Conservation (phyloP, 2,888 invertebrate genomes). For the Oligia latruncula region DNA sequence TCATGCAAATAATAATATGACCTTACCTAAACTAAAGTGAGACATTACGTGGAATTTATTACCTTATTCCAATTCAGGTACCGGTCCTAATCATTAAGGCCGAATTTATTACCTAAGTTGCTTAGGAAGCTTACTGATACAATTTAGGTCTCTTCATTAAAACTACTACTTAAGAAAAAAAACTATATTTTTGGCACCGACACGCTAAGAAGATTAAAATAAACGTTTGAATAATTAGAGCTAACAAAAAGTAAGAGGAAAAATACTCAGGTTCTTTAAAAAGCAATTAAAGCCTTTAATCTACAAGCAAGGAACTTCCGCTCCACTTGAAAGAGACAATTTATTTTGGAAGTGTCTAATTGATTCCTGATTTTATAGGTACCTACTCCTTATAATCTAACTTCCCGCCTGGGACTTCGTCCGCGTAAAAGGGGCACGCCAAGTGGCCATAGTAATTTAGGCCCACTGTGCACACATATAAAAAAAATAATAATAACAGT, state of each 20-base stretch:
- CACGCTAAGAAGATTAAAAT: neutral
- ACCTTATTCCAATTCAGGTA: conserved; percentile 56
- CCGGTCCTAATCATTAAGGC: conserved; percentile 36
- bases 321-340: neutral
- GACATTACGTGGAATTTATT: conserved; percentile 49
- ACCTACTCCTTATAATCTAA: neutral
- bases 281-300: neutral
- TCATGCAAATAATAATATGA: conserved; percentile 39
- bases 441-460: no score
- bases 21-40: conserved; percentile 22
- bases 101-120: conserved; percentile 40
- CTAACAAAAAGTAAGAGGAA: neutral
- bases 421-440: neutral
- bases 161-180: no score
- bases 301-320: neutral
- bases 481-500: no score
- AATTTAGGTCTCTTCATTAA: conserved; percentile 32
- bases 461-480: no score
- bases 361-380: neutral
- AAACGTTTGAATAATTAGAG: conserved; percentile 11
- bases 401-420: neutral
- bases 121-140: conserved; percentile 27
- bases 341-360: neutral
- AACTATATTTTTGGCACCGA: no score
- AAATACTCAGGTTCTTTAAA: conserved; percentile 3